Conservation (phyloP, 2,797 vertebrate species). For the Coranthus polyacanthus region DNA sequence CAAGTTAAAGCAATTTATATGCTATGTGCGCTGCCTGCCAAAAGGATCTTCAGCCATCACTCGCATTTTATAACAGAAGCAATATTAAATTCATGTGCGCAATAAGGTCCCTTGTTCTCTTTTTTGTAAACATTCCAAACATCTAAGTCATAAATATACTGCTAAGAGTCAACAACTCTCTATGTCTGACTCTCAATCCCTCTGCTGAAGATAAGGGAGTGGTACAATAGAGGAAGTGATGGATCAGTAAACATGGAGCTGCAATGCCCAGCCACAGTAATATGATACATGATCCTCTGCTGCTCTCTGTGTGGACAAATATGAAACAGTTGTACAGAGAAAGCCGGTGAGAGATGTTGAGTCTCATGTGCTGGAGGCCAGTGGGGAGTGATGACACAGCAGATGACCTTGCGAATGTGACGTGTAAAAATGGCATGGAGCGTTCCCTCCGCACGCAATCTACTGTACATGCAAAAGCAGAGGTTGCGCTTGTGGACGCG, state of each 20-base stretch:
- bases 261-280: slow-evolving; percentile 47
- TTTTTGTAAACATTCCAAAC: slow-evolving; percentile 14
- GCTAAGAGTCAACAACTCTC: not conserved
- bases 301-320: slow-evolving; percentile 47
- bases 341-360: slow-evolving; percentile 41
- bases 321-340: slow-evolving; percentile 54
- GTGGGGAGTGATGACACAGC: slow-evolving; percentile 64
- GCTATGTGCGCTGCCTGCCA: not conserved
- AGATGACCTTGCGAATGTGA: slow-evolving; percentile 73
- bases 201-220: slow-evolving; percentile 43
- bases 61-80: not conserved
- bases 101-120: not conserved
- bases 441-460: slow-evolving; percentile 11
- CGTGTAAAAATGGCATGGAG: slow-evolving; percentile 52
- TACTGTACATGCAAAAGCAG: not conserved
- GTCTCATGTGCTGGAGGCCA: slow-evolving; percentile 51
- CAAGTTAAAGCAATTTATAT: no score
- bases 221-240: slow-evolving; percentile 65
- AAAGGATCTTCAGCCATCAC: not conserved
- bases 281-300: slow-evolving; percentile 42
- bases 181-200: slow-evolving; percentile 11
- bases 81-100: not conserved
- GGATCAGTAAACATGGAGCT: slow-evolving; percentile 56
- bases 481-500: not conserved
- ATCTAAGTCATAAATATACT: not conserved